phyloP scores from a whole-genome alignment of 1,140 invertebrate genomes.

The Brachystomella parvula region DNA sequence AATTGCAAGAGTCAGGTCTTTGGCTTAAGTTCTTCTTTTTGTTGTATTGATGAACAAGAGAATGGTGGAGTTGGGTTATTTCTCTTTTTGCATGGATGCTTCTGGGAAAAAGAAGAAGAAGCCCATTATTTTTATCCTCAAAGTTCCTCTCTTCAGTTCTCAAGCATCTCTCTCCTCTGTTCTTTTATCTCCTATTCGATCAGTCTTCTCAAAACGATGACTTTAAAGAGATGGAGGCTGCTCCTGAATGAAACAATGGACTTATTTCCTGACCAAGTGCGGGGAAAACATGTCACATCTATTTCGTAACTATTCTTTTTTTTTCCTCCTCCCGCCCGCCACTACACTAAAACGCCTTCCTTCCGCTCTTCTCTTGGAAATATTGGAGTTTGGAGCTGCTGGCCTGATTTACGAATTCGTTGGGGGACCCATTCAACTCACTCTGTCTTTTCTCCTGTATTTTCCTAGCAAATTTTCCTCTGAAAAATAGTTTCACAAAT shows the following conservation, averaged over 20 bases:
- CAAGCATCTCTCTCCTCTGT: too few relatives aligned
- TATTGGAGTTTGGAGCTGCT: too few relatives aligned
- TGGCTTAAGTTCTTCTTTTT: conserved; percentile 16
- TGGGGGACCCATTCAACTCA: too few relatives aligned
- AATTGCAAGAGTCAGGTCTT: conserved; percentile 23
- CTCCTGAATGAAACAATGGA: conserved; percentile 8
- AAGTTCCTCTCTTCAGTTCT: conserved; percentile 19
- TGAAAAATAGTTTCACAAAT: too few relatives aligned
- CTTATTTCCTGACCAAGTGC: not conserved
- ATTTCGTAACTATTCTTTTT: conserved; percentile 14
- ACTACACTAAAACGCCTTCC: too few relatives aligned
- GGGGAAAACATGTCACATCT: not conserved
- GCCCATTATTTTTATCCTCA: conserved; percentile 34
- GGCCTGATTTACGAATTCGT: too few relatives aligned
- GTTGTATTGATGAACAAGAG: conserved; percentile 33
- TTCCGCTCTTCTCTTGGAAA: too few relatives aligned
- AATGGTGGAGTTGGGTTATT: conserved; percentile 34
- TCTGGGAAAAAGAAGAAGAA: conserved; percentile 10
- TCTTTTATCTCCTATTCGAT: too few relatives aligned
- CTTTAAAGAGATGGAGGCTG: not conserved
- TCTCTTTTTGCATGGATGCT: conserved; percentile 28
- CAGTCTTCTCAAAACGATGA: not conserved
- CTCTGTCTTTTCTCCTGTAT: too few relatives aligned
- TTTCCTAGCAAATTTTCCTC: too few relatives aligned
- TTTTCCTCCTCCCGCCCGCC: conserved; percentile 13